These are phyloP conservation scores for Campoletis sonorensis DNA, from an alignment of 1,140 invertebrate species.

Conservation along the genomic window DNA sequence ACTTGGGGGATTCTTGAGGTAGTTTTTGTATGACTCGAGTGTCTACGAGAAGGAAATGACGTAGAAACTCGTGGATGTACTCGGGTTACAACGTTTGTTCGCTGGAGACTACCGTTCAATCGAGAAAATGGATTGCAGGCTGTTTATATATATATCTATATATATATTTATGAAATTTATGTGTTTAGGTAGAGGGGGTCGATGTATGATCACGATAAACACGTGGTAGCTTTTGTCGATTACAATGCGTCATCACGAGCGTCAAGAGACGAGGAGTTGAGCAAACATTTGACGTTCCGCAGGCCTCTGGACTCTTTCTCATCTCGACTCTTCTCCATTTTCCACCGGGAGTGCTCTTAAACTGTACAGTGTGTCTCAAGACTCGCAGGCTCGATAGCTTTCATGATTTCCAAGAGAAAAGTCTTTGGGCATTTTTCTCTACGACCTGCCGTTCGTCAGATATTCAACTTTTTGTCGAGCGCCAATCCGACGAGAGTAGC, in stretches of 20 bases:
- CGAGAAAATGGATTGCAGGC: slow-evolving; percentile 37
- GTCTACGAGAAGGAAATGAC: slow-evolving; percentile 21
- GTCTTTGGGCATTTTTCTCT: no score
- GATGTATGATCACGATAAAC: slow-evolving; percentile 2
- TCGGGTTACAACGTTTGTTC: slow-evolving; percentile 42
- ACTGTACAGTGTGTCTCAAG: background rate
- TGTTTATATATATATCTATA: no score
- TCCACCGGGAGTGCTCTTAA: background rate
- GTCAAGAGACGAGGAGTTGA: background rate
- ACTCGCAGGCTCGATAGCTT: no score
- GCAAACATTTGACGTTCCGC: slow-evolving; percentile 32
- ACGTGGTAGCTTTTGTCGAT: slow-evolving; percentile 28
- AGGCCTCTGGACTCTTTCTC: background rate
- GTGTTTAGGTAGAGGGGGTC: background rate
- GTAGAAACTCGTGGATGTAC: background rate
- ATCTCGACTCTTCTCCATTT: background rate
- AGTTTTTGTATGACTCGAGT: background rate
- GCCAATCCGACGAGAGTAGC: no score
- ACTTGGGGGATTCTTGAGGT: background rate
- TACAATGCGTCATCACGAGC: slow-evolving; percentile 20
- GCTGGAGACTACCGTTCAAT: slow-evolving; percentile 27
- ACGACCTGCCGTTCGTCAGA: no score
- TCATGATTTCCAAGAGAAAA: no score
- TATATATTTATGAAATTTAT: background rate
- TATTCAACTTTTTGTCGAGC: no score